Base-by-base conservation (phyloP, 2,797 vertebrate species). In the Rhynchonycteris naso region DNA sequence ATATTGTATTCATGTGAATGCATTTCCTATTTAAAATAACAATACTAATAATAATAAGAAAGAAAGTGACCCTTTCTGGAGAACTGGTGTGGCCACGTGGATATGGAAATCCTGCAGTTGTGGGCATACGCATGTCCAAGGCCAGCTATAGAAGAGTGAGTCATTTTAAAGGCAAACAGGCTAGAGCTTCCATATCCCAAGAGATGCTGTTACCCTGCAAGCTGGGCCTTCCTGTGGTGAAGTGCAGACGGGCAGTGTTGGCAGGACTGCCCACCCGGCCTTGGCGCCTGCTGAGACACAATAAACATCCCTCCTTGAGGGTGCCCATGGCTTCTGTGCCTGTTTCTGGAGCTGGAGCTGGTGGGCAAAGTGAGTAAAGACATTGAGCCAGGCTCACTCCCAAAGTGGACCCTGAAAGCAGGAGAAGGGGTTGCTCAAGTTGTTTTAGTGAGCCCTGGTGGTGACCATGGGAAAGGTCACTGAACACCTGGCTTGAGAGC, bases 111-210 rank as follows among this genome's bases (percentile, higher is more conserved):
- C 59, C 69, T 24, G 8, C 38, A 2, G 15, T 30, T 2, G 19
- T 28, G 79, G 54, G n/a, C 28, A 30, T 22, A 13, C 47, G 19
- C n/a, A 26, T 66, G 66, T 83, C 71, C 58, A 47, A n/a, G 54
- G 59, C 8, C 28, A 18, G 50, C 86, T 50, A 5, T 59, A 7
- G 52, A 16, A 33, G 12, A 15, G 0, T 0, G 43, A 72, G 4
- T 15, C 58, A 3, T 12, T 74, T 63, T 18, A 26, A 26, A 58
- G 90, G 50, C 56, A 26, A 3, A 24, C 19, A 14, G 58, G 56
- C 59, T 13, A 8, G 30, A 3, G 38, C 38, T 18, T 58, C 61
- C 5, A 1, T 1, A 2, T 13, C 47, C 0, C 14, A 22, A 0
- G 22, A 66, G 47, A 19, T 15, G 22, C 35, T 26, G 2, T 50